Percentiles rank a stretch among this genome's conserved stretches.
phyloP scores from a whole-genome alignment of 2,888 invertebrate species.

The Liopterus haemorrhoidalis region DNA sequence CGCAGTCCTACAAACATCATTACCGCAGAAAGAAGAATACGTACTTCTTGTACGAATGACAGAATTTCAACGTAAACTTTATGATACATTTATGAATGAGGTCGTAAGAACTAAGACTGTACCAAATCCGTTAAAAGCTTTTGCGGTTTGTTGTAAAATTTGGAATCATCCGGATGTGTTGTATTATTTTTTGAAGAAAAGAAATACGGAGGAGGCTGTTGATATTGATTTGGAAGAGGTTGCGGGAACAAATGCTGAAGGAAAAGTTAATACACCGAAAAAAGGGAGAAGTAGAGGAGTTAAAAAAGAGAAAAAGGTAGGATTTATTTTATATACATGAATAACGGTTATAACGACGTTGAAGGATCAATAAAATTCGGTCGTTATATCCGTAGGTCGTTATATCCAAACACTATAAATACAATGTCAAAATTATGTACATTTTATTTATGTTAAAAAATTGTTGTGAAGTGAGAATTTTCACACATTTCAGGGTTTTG shows the following conservation, averaged over 20 bases:
- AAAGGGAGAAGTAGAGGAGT: conserved; percentile 29
- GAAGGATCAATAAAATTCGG: no score
- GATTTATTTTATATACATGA: no score
- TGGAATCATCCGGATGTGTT: conserved; percentile 94
- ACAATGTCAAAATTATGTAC: not conserved
- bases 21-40: conserved; percentile 93
- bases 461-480: not conserved
- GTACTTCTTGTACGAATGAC: conserved; percentile 86
- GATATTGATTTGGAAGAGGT: conserved; percentile 79
- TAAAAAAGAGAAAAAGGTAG: conserved; percentile 32
- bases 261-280: conserved; percentile 34
- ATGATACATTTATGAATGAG: conserved; percentile 90
- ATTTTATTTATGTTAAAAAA: not conserved
- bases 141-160: conserved; percentile 97
- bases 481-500: no score
- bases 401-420: no score
- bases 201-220: conserved; percentile 68
- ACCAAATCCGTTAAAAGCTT: conserved; percentile 94
- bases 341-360: no score
- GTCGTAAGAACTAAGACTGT: conserved; percentile 79
- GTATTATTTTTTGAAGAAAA: conserved; percentile 79
- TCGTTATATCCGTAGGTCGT: no score
- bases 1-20: conserved; percentile 80
- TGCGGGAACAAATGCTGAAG: conserved; percentile 50
- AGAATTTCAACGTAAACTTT: conserved; percentile 80